Conservation (phyloP, 2,113 vertebrate species). For the Holacanthus passer region DNA sequence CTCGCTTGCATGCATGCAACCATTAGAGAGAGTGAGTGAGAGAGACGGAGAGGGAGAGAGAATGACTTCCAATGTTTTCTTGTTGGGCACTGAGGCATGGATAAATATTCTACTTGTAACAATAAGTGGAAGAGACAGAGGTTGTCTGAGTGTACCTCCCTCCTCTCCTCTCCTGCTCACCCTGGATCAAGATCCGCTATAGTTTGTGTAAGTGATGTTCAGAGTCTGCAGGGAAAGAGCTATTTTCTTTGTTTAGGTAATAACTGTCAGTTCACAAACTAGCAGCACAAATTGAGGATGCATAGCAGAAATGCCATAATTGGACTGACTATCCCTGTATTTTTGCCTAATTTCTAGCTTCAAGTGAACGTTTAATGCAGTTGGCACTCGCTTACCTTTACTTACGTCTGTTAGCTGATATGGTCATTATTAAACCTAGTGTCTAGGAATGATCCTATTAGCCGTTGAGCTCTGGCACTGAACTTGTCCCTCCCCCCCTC, state of each 20-base stretch:
- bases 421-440: constrained; percentile 23
- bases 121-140: constrained; percentile 78
- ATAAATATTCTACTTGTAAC: constrained; percentile 77
- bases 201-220: constrained; percentile 36
- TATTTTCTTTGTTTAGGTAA: constrained; percentile 29
- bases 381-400: background rate
- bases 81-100: constrained; percentile 71
- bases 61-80: constrained; percentile 65
- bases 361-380: constrained; percentile 14
- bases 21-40: constrained; percentile 7
- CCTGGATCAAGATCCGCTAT: constrained; percentile 7
- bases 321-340: background rate
- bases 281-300: constrained; percentile 20
- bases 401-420: background rate
- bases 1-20: constrained; percentile 18
- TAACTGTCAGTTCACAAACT: constrained; percentile 47
- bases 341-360: background rate
- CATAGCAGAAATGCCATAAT: constrained; percentile 11
- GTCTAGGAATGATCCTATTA: constrained; percentile 32
- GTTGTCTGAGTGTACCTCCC: constrained; percentile 59
- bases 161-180: constrained; percentile 19
- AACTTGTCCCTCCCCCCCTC: background rate
- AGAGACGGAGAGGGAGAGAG: background rate
- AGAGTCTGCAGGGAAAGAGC: constrained; percentile 10
- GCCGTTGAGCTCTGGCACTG: constrained; percentile 7